Percentiles rank a stretch among this genome's conserved stretches.
Evolutionary conservation across 1,140 invertebrate genomes (phyloP).

Genomic region (Leptopilina clavipes): DNA sequence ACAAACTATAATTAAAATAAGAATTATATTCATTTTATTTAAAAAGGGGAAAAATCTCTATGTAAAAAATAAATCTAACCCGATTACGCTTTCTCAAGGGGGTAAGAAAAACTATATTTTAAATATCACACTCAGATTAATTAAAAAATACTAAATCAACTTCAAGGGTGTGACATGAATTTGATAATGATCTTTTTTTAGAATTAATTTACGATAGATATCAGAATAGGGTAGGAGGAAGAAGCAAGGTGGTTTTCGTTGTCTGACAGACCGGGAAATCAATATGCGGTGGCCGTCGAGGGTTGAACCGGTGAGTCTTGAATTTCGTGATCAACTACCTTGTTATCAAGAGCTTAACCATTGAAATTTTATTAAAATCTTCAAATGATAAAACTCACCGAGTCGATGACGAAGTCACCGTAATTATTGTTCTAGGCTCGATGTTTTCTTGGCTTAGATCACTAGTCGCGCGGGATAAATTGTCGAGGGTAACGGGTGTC

Average conservation of each 20-base stretch:
- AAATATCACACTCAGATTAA: too few relatives aligned
- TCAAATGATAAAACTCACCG: constrained; percentile 44
- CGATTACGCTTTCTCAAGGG: too few relatives aligned
- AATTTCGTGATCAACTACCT: constrained; percentile 22
- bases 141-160: too few relatives aligned
- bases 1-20: too few relatives aligned
- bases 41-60: too few relatives aligned
- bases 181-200: background rate
- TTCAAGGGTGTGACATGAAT: too few relatives aligned
- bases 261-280: constrained; percentile 55
- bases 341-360: background rate
- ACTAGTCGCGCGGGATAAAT: constrained; percentile 42
- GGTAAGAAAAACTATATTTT: too few relatives aligned
- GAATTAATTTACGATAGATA: background rate
- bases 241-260: background rate
- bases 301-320: constrained; percentile 44
- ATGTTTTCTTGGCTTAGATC: constrained; percentile 36
- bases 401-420: constrained; percentile 14
- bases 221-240: background rate
- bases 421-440: background rate
- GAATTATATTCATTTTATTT: too few relatives aligned
- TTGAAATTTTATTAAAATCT: background rate
- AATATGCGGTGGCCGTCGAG: constrained; percentile 46
- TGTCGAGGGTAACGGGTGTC: constrained; percentile 43
- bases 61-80: too few relatives aligned